A percentile compares a stretch with the other conserved stretches of the same genome.
Conservation (phyloP, 1,140 invertebrate genomes). For the Homarus americanus region DNA sequence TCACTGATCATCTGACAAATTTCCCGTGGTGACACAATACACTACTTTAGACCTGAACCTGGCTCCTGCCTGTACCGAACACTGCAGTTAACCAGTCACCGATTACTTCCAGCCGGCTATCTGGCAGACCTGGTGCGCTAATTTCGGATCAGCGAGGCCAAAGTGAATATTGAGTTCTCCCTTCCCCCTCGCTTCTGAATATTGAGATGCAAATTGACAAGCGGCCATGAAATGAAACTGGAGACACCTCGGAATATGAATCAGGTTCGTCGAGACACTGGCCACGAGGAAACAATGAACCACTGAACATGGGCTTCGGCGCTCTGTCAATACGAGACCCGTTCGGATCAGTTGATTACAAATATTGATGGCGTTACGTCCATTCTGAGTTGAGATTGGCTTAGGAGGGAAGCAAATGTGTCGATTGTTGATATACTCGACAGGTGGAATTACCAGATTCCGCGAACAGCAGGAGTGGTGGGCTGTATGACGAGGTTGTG, state of each 20-base stretch:
- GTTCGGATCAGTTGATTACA: conserved; percentile 3
- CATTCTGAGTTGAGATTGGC: not conserved
- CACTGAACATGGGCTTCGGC: not conserved
- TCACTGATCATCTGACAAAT: too few species aligned
- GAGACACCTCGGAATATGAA: conserved; percentile 62
- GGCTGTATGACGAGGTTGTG: too few species aligned
- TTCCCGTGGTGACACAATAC: too few species aligned
- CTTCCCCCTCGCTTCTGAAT: conserved; percentile 16
- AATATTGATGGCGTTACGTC: not conserved
- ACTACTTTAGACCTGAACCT: too few species aligned
- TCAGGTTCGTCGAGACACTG: conserved; percentile 38
- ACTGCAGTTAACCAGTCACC: not conserved
- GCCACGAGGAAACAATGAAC: conserved; percentile 16
- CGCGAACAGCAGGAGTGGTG: not conserved
- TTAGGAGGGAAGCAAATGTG: not conserved
- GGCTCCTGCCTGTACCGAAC: not conserved
- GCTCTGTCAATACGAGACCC: conserved; percentile 4
- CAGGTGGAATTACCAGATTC: not conserved
- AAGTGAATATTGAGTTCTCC: conserved; percentile 51
- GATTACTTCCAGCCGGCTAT: conserved; percentile 11
- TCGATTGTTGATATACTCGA: not conserved
- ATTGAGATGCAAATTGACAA: conserved; percentile 69
- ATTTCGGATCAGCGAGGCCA: conserved; percentile 43
- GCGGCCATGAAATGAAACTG: conserved; percentile 47
- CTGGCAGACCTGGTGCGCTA: not conserved